Evolutionary conservation across 2,113 vertebrate species (phyloP).

Genomic region (Castor canadensis): DNA sequence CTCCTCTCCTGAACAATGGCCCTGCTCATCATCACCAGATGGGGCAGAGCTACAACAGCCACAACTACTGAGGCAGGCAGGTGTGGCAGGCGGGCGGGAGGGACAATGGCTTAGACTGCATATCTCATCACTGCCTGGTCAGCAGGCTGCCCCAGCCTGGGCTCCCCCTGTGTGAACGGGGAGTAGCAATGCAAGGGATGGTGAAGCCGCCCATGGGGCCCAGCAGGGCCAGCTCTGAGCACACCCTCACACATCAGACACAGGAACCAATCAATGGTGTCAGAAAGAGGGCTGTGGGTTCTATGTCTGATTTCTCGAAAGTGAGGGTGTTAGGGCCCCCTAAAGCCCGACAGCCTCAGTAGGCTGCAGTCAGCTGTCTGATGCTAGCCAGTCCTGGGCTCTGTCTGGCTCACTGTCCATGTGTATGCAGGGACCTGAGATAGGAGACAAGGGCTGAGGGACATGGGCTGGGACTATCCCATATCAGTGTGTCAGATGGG

Average conservation of each 20-base stretch:
- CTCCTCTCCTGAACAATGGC: background rate
- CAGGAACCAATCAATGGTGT: background rate
- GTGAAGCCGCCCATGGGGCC: too few species aligned
- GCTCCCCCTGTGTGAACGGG: background rate
- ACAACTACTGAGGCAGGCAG: background rate
- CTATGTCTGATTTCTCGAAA: background rate
- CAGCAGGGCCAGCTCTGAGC: too few species aligned
- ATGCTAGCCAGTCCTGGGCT: background rate
- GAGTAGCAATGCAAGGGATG: background rate
- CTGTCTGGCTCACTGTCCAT: too few species aligned
- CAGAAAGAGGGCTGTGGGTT: background rate
- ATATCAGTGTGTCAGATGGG: background rate
- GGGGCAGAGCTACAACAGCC: background rate
- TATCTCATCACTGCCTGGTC: fast-evolving
- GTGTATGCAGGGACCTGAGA: too few species aligned
- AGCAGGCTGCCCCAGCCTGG: fast-evolving
- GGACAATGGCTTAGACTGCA: fast-evolving
- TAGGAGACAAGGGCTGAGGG: too few species aligned
- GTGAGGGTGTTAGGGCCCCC: background rate
- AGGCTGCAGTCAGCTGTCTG: background rate
- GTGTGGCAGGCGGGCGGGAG: fast-evolving
- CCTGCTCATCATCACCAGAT: fast-evolving
- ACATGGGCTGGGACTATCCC: background rate
- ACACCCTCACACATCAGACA: too few species aligned
- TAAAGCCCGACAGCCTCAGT: background rate